Percentiles rank a stretch among this genome's conserved stretches.
phyloP scores from a whole-genome alignment of 1,140 invertebrate genomes.

The Hyposmocoma kahamanoa region DNA sequence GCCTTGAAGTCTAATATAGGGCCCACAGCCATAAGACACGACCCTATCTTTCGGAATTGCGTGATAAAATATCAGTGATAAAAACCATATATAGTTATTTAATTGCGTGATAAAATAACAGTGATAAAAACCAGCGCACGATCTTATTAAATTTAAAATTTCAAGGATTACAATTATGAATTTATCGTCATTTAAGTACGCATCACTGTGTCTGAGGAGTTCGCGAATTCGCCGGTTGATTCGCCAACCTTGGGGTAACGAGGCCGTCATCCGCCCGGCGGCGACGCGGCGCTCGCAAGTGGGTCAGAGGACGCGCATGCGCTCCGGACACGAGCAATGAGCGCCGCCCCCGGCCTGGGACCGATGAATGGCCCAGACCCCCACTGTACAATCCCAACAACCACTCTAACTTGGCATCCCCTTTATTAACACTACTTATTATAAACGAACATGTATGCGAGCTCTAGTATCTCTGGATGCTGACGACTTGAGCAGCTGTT shows the following conservation, averaged over 20 bases:
- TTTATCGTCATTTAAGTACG: slow-evolving; percentile 15
- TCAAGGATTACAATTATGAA: too few species aligned
- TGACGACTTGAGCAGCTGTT: slow-evolving; percentile 41
- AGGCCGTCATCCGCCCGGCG: slow-evolving; percentile 44
- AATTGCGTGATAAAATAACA: too few species aligned
- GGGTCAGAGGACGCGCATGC: slow-evolving; percentile 61
- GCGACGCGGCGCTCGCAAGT: slow-evolving; percentile 35
- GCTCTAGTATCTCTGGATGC: slow-evolving; percentile 30
- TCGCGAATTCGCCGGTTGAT: slow-evolving; percentile 52
- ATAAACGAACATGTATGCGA: slow-evolving; percentile 17
- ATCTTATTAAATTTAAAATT: too few species aligned
- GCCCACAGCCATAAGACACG: too few species aligned
- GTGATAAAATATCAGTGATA: too few species aligned
- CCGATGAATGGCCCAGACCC: slow-evolving; percentile 54
- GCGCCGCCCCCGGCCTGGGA: slow-evolving; percentile 54
- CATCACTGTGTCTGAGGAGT: slow-evolving; percentile 46
- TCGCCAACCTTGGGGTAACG: slow-evolving; percentile 58
- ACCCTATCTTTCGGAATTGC: too few species aligned
- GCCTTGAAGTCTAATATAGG: too few species aligned
- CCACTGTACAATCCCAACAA: slow-evolving; percentile 21
- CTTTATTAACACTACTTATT: slow-evolving; percentile 23
- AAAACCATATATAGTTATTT: too few species aligned
- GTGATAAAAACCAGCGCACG: too few species aligned
- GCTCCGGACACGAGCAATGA: slow-evolving; percentile 61
- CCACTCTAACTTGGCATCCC: slow-evolving; percentile 46